Percentiles rank a stretch among this genome's conserved stretches.
These are phyloP conservation scores for Trachelus troglodyta DNA, from an alignment of 2,888 invertebrate genomes.

Conservation along the genomic window DNA sequence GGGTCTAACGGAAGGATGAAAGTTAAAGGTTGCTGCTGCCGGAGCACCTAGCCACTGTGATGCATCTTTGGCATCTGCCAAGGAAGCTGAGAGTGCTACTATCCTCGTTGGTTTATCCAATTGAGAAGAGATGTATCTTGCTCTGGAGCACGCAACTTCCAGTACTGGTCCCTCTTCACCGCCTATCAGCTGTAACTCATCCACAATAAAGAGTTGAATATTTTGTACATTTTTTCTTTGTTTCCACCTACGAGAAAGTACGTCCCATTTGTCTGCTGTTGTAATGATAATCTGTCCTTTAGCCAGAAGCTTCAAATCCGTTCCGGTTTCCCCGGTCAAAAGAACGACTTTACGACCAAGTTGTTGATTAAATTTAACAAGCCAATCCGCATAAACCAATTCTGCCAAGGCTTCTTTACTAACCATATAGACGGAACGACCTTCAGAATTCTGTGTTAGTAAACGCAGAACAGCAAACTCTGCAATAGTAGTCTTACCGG, in stretches of 20 bases:
- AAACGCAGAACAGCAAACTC: slow-evolving; percentile 95
- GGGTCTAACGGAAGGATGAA: slow-evolving; percentile 97
- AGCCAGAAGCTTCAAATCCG: slow-evolving; percentile 91
- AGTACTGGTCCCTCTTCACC: slow-evolving; percentile 94
- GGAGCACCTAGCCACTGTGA: slow-evolving; percentile 97
- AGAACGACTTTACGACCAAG: slow-evolving; percentile 90
- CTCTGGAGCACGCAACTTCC: slow-evolving; percentile 91
- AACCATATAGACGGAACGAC: slow-evolving; percentile 93
- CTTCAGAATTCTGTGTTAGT: slow-evolving; percentile 78
- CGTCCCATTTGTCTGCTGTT: slow-evolving; percentile 99
- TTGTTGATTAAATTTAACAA: slow-evolving; percentile 83
- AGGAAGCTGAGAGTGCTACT: slow-evolving; percentile 91
- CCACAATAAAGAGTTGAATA: slow-evolving; percentile 94
- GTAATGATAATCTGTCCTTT: slow-evolving; percentile 97
- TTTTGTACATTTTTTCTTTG: slow-evolving; percentile 98
- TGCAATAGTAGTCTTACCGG: slow-evolving; percentile 93
- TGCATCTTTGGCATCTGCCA: slow-evolving; percentile 95
- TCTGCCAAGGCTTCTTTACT: slow-evolving; percentile 94
- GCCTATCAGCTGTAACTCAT: slow-evolving; percentile 92
- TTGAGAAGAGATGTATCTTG: slow-evolving; percentile 97
- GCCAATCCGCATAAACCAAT: slow-evolving; percentile 91
- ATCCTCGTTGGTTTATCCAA: slow-evolving; percentile 90
- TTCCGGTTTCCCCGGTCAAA: slow-evolving; percentile 96
- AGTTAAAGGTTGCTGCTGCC: slow-evolving; percentile 95
- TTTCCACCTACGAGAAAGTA: slow-evolving; percentile 97